Evolutionary conservation across 1,140 invertebrate genomes (phyloP), one percentile per base, ranked within the genome.

Genomic region (Vanessa atalanta): DNA sequence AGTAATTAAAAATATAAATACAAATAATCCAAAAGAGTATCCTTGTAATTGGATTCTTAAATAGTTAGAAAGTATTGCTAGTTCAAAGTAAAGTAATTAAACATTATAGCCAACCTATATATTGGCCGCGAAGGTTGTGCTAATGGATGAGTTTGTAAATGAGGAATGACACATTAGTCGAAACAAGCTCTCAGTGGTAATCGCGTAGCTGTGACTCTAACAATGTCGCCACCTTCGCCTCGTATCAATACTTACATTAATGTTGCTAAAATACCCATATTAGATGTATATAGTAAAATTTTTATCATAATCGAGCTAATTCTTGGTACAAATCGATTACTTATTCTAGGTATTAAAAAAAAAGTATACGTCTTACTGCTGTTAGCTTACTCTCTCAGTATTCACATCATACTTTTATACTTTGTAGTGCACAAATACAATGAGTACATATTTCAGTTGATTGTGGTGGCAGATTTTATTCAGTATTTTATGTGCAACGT

Each of bases 231-330:
- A 11, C 71, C 71, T 6, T 14, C 15, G 47, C 47, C 71, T 15
- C 71, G 55, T 16, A 50, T 73, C 55, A 73, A 73, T n/a, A 73
- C 71, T 8, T 73, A 67, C 47, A 37, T 73, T 16, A 47, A 61
- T 43, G 65, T 60, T 4, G 50, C 43, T 31, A 43, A 26, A 16
- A 73, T 50, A 37, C 57, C 55, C 11, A 67, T 15, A n/a, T 20
- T 73, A 47, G 71, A 73, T 1, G 26, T 37, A 50, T 20, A 51
- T 3, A 67, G 47, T 2, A 70, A 63, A 43, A 63, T 63, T 12
- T 73, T 67, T 12, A 66, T 73, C 60, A 73, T 51, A 43, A 6
- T 50, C 6, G 50, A 60, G 23, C 9, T 67, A 23, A 12, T 67
- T 15, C 1, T 73, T 4, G 71, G 71, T 8, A 26, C 60, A 12